Conservation (phyloP, 2,888 invertebrate genomes). For the Mythimna loreyi region DNA sequence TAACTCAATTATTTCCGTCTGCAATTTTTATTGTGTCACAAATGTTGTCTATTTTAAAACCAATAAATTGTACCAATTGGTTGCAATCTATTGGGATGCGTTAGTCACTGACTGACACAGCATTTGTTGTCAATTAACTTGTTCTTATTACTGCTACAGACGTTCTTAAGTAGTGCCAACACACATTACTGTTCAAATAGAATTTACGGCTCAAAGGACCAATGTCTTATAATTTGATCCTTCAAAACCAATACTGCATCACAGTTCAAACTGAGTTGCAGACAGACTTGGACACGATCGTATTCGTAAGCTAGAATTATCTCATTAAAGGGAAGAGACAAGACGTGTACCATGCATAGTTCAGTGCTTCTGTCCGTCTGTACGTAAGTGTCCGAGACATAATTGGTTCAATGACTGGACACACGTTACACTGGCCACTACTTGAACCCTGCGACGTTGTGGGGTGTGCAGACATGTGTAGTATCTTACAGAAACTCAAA, state of each 20-base stretch:
- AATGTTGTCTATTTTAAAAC: slow-evolving; percentile 31
- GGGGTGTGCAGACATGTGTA: slow-evolving; percentile 9
- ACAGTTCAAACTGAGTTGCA: slow-evolving; percentile 19
- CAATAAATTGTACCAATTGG: slow-evolving; percentile 32
- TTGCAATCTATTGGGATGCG: slow-evolving; percentile 22
- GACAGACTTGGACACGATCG: slow-evolving; percentile 28
- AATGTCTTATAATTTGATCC: background rate
- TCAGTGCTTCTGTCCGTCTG: slow-evolving; percentile 53
- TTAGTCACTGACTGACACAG: slow-evolving; percentile 36
- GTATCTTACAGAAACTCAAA: slow-evolving; percentile 4
- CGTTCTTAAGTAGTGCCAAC: slow-evolving; percentile 35
- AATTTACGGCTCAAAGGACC: background rate
- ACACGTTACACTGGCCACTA: slow-evolving; percentile 47
- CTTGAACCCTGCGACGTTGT: slow-evolving; percentile 21
- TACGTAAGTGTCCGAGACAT: slow-evolving; percentile 53
- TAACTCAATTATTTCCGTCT: background rate
- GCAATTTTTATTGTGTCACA: slow-evolving; percentile 10
- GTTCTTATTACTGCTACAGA: slow-evolving; percentile 38
- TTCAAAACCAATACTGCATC: background rate
- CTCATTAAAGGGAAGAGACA: slow-evolving; percentile 55
- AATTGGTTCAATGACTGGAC: slow-evolving; percentile 63
- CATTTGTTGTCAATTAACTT: slow-evolving; percentile 23
- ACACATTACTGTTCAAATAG: background rate
- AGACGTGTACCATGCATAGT: slow-evolving; percentile 63
- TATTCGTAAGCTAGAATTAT: slow-evolving; percentile 44